Evolutionary conservation across 1,140 invertebrate species (phyloP).

Genomic region (Gryllus bimaculatus): DNA sequence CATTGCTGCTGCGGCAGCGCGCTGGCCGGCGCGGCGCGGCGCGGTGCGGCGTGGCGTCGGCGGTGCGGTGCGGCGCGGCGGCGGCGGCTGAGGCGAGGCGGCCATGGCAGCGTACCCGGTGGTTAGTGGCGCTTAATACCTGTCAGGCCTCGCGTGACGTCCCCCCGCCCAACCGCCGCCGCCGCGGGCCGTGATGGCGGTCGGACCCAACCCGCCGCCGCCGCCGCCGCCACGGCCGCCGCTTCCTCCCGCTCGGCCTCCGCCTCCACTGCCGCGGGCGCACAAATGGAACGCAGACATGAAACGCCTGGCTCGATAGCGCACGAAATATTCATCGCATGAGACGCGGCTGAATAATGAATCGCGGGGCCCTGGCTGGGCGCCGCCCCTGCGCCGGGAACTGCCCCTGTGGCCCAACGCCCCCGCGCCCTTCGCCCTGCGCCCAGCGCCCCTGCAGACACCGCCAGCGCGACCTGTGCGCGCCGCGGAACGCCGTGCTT

Average conservation of each 20-base stretch:
- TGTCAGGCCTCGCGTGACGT: not conserved
- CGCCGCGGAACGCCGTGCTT: no score
- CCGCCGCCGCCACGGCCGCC: no score
- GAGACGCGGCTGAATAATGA: not conserved
- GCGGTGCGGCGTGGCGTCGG: no score
- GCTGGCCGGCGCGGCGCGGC: no score
- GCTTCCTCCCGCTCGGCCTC: not conserved
- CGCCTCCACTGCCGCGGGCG: not conserved
- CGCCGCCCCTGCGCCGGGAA: no score
- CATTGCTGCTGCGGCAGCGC: no score
- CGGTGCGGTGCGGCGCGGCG: not conserved
- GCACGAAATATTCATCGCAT: not conserved
- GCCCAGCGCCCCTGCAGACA: no score
- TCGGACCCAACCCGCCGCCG: not conserved
- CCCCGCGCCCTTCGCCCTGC: no score
- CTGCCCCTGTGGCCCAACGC: no score
- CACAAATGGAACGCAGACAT: constrained; percentile 3
- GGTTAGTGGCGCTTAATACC: not conserved
- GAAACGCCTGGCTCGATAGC: not conserved
- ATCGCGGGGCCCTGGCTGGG: not conserved
- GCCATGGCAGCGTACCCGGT: constrained; percentile 1
- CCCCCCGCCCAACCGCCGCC: not conserved
- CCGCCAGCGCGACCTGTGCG: no score
- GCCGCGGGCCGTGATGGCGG: not conserved
- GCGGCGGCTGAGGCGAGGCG: no score